Evolutionary conservation across 1,140 invertebrate genomes (phyloP).

Genomic region (Zaprionus tsacasi): DNA sequence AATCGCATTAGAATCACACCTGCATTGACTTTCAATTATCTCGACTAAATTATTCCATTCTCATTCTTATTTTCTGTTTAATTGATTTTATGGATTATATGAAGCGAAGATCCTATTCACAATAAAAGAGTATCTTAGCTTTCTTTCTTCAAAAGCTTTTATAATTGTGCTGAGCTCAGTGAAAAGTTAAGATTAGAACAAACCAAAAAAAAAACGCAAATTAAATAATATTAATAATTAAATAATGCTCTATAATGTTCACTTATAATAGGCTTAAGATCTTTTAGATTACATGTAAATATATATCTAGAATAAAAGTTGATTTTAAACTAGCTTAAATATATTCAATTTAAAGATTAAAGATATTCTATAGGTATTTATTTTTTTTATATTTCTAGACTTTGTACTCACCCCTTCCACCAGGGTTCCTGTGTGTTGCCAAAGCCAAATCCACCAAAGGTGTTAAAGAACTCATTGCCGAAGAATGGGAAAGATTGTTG

Average conservation of each 20-base stretch:
- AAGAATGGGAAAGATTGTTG: conserved; percentile 83
- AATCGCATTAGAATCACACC: not conserved
- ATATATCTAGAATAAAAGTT: too few species aligned
- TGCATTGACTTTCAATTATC: not conserved
- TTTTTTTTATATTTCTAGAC: not conserved
- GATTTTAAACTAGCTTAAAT: too few species aligned
- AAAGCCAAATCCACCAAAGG: conserved; percentile 76
- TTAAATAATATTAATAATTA: too few species aligned
- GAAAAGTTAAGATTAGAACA: not conserved
- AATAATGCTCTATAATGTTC: not conserved
- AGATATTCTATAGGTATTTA: not conserved
- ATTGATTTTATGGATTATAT: not conserved
- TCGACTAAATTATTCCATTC: not conserved
- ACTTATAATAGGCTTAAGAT: not conserved
- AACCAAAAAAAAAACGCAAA: not conserved
- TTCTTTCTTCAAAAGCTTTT: not conserved
- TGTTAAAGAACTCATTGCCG: conserved; percentile 79
- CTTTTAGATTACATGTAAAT: not conserved
- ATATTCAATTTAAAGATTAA: too few species aligned
- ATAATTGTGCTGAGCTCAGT: not conserved
- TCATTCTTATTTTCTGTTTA: too few species aligned
- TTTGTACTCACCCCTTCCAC: conserved; percentile 85
- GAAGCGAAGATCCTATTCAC: not conserved
- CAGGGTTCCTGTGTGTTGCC: conserved; percentile 73
- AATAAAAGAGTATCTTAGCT: not conserved